Base-by-base conservation (phyloP, 2,113 vertebrate genomes). In the Aphelocoma coerulescens region DNA sequence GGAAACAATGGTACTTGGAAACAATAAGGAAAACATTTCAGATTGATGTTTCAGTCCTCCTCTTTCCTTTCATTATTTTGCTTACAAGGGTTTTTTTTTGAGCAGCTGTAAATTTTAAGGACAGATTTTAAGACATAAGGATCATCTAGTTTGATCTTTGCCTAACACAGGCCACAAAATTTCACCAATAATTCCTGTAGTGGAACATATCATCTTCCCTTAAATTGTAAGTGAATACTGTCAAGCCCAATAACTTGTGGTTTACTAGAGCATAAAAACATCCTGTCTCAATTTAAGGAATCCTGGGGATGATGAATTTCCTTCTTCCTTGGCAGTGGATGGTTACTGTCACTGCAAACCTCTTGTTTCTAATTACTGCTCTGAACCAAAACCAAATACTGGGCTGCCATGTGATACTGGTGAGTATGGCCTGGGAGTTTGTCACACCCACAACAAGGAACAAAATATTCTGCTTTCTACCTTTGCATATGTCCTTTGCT, bases 191-290 rank as follows among this genome's bases (percentile, higher is more conserved):
- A 86, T 90, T 95, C 72, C 58, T 93, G 22, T 35, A 91, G 74
- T 81, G 75, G 65, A 84, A 83, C 55, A 86, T 86, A 95, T 63
- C 37, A 59, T 81, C 57, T 88, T 93, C 44, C 63, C 15, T 59
- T 84, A 85, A 85, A 88, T 61, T 74, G 32, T 91, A 94, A 92
- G 57, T 75, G 59, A 92, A 90, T 65, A 72, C n/a, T 89, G 92
- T 95, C 90, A 86, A 88, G 76, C 17, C 18, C 8, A 90, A 52
- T 84, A 96, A 71, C 20, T 67, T 96, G 75, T 0, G 51, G 68
- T 93, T 94, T 90, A 63, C 72, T 75, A 68, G 48, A 88, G 49
- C 72, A 96, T 77, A 90, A 90, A 96, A 91, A 84, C 90, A 95
- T 88, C 82, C 92, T 86, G 82, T 91, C 61, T 94, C 83, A 91